phyloP scores from a whole-genome alignment of 2,113 vertebrate genomes.

The Chascanopsetta lugubris region DNA sequence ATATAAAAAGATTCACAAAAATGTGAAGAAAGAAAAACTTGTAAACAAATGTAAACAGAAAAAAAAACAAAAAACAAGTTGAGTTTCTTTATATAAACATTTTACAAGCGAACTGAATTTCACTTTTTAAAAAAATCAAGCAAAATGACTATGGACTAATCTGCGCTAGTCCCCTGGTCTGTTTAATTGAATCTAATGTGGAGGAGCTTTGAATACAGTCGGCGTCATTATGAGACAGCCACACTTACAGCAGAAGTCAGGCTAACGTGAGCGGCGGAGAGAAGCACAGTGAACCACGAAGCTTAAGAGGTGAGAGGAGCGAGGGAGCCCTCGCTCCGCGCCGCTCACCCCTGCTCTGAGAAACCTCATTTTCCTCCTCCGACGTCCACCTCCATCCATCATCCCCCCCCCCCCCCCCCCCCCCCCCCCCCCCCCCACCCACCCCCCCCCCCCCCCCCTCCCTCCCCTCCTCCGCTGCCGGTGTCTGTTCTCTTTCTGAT shows the following conservation, averaged over 20 bases:
- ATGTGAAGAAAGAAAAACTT: no score
- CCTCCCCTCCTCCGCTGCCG: slow-evolving; percentile 36
- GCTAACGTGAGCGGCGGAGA: slow-evolving; percentile 1
- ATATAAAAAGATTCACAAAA: no score
- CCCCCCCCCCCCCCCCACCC: slow-evolving; percentile 32
- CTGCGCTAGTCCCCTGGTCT: no score
- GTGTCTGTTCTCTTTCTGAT: slow-evolving; percentile 54
- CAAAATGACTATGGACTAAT: no score
- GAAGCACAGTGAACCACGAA: slow-evolving; percentile 9
- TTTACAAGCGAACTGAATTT: no score
- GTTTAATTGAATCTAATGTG: no score
- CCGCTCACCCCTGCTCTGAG: slow-evolving; percentile 36
- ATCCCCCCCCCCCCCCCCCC: slow-evolving; percentile 41
- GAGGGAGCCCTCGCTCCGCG: neutral
- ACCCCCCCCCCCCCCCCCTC: slow-evolving; percentile 36
- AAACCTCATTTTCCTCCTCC: slow-evolving; percentile 58
- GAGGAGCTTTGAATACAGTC: neutral
- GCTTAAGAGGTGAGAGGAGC: slow-evolving; percentile 1
- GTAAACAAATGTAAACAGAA: no score
- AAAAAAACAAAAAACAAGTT: no score
- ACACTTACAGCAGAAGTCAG: neutral
- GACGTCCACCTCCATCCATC: slow-evolving; percentile 50
- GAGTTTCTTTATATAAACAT: no score
- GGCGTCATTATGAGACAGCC: no score
- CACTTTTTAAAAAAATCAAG: no score